Evolutionary conservation across 2,113 vertebrate species (phyloP), one percentile per base, ranked within the genome.

Genomic region (Pelusios castaneus): DNA sequence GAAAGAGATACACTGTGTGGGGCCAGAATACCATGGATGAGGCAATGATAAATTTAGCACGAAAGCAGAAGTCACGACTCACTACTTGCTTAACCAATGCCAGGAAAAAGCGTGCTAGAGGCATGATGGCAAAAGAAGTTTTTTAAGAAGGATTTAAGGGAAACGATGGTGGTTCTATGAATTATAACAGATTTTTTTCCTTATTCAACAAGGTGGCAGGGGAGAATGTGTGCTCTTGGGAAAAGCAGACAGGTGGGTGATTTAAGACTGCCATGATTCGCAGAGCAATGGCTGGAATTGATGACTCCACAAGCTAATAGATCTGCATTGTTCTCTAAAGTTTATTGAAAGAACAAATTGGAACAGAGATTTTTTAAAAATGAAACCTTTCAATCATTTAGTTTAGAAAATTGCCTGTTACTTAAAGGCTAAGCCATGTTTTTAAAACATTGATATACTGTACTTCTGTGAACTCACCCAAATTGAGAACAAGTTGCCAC

Each of bases 1-100:
- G 14, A 77, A 96, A 22, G 45, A 73, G 34, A 67, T 19, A 25
- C 14, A 75, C 3, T 16, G 19, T 0, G 0, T 5, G 8, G 63
- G 56, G 80, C 77, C 16, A 81, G 51, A 17, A 27, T 43, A 78
- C 91, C 73, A 31, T 81, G 82, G 87, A 70, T 70, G 63, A 70
- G 8, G 2, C 63, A 70, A 70, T 8, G 16, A 70, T 70, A 38
- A 22, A 4, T 4, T 0, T 12, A 45, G 67, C 0, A 0, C 11
- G 34, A n/a, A 45, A 17, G 45, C 82, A 81, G 60, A 79, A 55
- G 52, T 4, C 49, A 9, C 0, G 0, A 49, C 56, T 93, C 3
- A 0, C 49, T 82, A 78, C 3, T 45, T 0, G 10, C 78, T 78
- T 82, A 17, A 2, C n/a, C 27, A 24, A 0, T 0, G 29, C 58